Conservation (phyloP, 1,140 invertebrate species). For the Pomacea maculata region DNA sequence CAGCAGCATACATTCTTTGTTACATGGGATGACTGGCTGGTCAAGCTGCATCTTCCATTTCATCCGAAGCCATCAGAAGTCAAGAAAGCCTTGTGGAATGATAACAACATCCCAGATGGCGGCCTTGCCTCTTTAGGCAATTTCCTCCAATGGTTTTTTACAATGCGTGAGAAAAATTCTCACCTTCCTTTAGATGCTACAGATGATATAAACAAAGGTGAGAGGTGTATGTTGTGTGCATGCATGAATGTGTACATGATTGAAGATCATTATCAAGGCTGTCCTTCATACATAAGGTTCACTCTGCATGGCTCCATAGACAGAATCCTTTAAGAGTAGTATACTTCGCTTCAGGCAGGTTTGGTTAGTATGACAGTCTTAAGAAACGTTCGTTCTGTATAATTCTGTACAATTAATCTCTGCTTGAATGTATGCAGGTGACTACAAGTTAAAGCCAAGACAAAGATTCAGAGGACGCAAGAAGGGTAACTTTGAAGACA, state of each 20-base stretch:
- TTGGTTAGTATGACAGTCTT: slow-evolving; percentile 10
- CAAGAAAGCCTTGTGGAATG: slow-evolving; percentile 44
- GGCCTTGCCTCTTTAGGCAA: slow-evolving; percentile 53
- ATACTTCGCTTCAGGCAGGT: too few relatives aligned
- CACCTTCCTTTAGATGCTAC: neutral
- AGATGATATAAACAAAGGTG: slow-evolving; percentile 21
- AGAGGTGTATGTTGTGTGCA: slow-evolving; percentile 8
- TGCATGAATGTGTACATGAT: slow-evolving; percentile 8
- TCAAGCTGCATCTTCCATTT: slow-evolving; percentile 45
- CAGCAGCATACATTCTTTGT: slow-evolving; percentile 43
- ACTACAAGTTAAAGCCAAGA: neutral
- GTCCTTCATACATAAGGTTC: neutral
- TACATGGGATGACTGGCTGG: slow-evolving; percentile 39
- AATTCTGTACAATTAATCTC: neutral
- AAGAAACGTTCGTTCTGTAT: neutral
- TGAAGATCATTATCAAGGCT: slow-evolving; percentile 13
- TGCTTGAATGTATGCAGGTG: too few relatives aligned
- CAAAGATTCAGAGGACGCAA: neutral
- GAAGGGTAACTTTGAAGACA: neutral
- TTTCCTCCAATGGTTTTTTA: slow-evolving; percentile 54
- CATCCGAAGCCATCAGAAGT: slow-evolving; percentile 40
- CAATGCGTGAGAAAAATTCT: neutral
- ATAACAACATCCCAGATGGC: slow-evolving; percentile 46
- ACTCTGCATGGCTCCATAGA: neutral
- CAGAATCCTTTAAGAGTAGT: too few relatives aligned